Conservation (phyloP, 2,113 vertebrate species). For the Pelmatolapia mariae region DNA sequence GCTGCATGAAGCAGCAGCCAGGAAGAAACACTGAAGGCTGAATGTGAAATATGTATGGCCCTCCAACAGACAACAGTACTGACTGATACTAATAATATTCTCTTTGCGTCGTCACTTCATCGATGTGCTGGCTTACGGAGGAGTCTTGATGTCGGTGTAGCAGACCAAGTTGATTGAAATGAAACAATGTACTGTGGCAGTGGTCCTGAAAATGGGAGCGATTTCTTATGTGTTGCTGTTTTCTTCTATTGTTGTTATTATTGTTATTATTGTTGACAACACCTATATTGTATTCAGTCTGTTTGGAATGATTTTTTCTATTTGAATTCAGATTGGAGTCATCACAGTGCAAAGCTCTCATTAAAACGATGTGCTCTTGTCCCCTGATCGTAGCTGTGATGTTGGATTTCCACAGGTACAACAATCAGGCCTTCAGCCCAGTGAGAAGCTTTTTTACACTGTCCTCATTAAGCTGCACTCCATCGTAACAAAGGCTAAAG, state of each 20-base stretch:
- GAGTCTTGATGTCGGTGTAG: neutral
- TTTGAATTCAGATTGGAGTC: neutral
- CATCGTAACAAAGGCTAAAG: neutral
- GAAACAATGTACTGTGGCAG: neutral
- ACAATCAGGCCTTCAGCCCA: neutral
- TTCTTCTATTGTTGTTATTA: neutral
- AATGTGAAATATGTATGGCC: neutral
- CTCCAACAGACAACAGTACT: neutral
- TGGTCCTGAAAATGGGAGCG: neutral
- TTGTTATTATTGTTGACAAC: neutral
- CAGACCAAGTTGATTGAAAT: neutral
- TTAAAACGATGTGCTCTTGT: neutral
- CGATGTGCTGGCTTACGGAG: neutral
- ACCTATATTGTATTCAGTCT: conserved; percentile 8
- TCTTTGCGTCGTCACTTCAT: neutral
- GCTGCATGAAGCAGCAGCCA: neutral
- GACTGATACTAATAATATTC: neutral
- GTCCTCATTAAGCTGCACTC: neutral
- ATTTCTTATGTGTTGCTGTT: neutral
- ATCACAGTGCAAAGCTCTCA: neutral
- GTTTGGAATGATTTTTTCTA: neutral
- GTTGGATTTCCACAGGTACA: neutral
- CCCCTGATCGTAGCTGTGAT: neutral
- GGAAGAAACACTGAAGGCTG: neutral
- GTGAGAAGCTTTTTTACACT: neutral